phyloP scores from a whole-genome alignment of 2,797 vertebrate species.

The Lutjanus argentimaculatus region DNA sequence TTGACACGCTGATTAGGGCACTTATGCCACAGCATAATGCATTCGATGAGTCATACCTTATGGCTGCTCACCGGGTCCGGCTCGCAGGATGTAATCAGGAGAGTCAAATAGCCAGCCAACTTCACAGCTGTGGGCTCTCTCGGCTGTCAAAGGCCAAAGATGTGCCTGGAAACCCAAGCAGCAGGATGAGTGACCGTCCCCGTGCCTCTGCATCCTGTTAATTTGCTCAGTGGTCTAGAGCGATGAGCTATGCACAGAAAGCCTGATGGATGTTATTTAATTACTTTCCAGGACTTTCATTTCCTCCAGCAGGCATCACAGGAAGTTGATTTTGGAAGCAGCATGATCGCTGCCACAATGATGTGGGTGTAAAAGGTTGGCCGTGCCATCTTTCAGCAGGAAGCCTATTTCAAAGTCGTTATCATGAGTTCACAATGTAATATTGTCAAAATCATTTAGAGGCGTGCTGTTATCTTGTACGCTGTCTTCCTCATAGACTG shows the following conservation, averaged over 20 bases:
- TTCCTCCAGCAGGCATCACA: conserved; percentile 45
- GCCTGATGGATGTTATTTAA: conserved; percentile 43
- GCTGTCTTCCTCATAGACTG: not conserved
- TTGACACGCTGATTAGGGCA: conserved; percentile 35
- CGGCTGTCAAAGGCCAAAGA: conserved; percentile 44
- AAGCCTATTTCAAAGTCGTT: conserved; percentile 26
- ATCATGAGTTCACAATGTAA: conserved; percentile 27
- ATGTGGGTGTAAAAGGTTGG: conserved; percentile 21
- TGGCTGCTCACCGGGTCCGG: not conserved
- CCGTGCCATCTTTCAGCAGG: conserved; percentile 30
- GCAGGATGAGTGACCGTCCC: conserved; percentile 2
- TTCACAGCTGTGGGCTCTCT: conserved; percentile 26
- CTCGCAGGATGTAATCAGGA: conserved; percentile 10
- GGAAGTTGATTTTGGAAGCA: conserved; percentile 52
- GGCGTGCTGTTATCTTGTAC: conserved; percentile 3
- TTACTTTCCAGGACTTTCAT: conserved; percentile 42
- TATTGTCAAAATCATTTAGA: conserved; percentile 23
- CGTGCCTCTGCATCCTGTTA: conserved; percentile 6
- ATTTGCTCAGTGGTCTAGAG: not conserved
- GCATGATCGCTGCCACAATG: not conserved
- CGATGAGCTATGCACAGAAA: not conserved
- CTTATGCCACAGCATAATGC: conserved; percentile 34
- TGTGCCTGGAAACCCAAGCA: conserved; percentile 36
- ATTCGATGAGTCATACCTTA: conserved; percentile 45
- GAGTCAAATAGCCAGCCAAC: conserved; percentile 14